phyloP scores from a whole-genome alignment of 2,888 invertebrate genomes.

The Acanthococcus lagerstroemiae region DNA sequence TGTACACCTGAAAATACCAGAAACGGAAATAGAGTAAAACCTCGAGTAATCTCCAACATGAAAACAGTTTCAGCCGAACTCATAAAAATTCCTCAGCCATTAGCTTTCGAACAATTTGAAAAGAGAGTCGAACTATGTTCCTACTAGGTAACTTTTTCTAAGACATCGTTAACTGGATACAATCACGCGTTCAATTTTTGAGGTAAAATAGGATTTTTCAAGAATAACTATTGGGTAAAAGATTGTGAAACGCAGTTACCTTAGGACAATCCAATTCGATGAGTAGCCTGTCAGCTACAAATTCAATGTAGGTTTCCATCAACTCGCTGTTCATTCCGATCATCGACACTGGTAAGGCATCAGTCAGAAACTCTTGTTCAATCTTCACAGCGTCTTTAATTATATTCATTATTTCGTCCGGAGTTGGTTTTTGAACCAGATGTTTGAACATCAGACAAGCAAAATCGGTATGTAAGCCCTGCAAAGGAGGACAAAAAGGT shows the following conservation, averaged over 20 bases:
- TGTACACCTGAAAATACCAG: conserved; percentile 60
- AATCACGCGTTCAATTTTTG: too few species aligned
- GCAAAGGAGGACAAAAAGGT: too few species aligned
- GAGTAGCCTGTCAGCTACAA: conserved; percentile 91
- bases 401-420: conserved; percentile 66
- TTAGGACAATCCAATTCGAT: conserved; percentile 78
- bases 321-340: conserved; percentile 96
- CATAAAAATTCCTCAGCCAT: too few species aligned
- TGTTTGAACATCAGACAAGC: conserved; percentile 96
- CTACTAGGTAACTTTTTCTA: too few species aligned
- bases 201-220: too few species aligned
- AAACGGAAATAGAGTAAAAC: background rate
- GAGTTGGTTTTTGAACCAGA: conserved; percentile 74
- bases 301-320: conserved; percentile 98
- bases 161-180: too few species aligned
- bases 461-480: conserved; percentile 97
- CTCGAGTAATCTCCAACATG: background rate
- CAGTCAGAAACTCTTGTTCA: conserved; percentile 95
- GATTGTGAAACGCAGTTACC: too few species aligned
- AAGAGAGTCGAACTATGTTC: too few species aligned
- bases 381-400: conserved; percentile 87
- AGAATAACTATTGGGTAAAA: too few species aligned
- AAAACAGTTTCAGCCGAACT: too few species aligned
- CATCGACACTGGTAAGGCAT: conserved; percentile 84
- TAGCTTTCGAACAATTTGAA: too few species aligned